A percentile compares a stretch with the other conserved stretches of the same genome.
These are phyloP conservation scores for Mastomys coucha DNA, from an alignment of 2,113 vertebrate genomes.

Conservation along the genomic window DNA sequence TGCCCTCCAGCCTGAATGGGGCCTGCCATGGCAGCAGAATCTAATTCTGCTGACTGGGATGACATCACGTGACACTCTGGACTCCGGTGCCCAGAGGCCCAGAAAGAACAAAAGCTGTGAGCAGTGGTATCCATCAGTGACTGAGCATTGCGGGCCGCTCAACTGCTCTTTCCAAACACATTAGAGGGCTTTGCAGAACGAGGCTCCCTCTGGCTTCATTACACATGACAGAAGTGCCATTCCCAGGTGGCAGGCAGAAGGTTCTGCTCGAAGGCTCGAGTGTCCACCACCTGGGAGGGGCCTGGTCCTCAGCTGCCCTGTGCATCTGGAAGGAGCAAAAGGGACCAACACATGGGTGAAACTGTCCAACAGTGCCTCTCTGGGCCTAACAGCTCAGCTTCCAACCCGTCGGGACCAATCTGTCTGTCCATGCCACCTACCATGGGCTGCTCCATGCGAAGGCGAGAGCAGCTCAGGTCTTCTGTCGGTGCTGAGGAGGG, in stretches of 20 bases:
- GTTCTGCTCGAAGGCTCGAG: accelerated
- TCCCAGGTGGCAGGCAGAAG: neutral
- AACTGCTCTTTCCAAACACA: constrained; percentile 16
- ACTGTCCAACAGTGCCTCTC: neutral
- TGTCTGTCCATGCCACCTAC: neutral
- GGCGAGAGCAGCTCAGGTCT: too few relatives aligned
- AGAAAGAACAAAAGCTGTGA: constrained; percentile 22
- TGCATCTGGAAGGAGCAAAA: neutral
- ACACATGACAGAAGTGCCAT: accelerated
- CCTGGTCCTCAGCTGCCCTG: neutral
- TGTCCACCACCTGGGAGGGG: neutral
- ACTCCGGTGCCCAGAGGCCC: neutral
- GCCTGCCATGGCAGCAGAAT: constrained; percentile 32
- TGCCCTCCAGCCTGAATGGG: neutral
- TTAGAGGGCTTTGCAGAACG: neutral
- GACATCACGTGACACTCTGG: neutral
- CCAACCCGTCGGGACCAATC: too few relatives aligned
- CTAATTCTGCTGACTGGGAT: neutral
- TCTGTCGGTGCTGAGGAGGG: accelerated
- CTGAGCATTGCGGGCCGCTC: neutral
- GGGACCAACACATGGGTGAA: neutral
- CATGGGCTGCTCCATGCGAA: too few relatives aligned
- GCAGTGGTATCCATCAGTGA: neutral
- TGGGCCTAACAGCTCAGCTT: accelerated
- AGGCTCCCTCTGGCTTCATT: neutral